Base-by-base conservation (phyloP, 2,797 vertebrate species). In the Vipera ursinii region DNA sequence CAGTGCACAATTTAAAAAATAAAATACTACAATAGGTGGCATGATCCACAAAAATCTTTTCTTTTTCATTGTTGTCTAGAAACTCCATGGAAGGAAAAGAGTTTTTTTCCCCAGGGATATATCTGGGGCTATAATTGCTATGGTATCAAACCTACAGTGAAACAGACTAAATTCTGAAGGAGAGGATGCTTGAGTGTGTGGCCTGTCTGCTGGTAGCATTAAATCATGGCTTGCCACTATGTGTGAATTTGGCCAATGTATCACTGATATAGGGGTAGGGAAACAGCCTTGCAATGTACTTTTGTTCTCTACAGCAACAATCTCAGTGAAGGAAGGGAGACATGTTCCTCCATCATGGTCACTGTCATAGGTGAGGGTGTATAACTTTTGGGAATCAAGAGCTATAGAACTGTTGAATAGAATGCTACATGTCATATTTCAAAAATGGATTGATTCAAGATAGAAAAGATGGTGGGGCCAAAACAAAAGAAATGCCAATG, bases 1-100 rank as follows among this genome's bases (percentile, higher is more conserved):
- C 59, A 57, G 82, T 90, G 92, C 61, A 91, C 86, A 95, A 93
- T 69, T 93, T 93, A 95, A 94, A 94, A 94, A 88, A 89, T 87
- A 3, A 96, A 96, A 90, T 51, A 87, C 78, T 94, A 65, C 4
- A 89, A 91, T 90, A 92, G 93, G 90, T 78, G 87, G 20, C 87
- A 86, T 63, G 87, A 92, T 32, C 20, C 91, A 88, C 86, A 96
- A 91, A 90, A 61, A 13, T 51, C 48, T 60, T 63, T 53, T 20
- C 5, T 0, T 32, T 95, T 56, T 93, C 60, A 63, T 86, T 88
- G 86, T 60, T 93, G 3, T 53, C 86, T 78, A 56, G 51, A 48
- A 96, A 93, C 90, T 91, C 87, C 91, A 88, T 12, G 63, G 85
- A 69, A 94, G 63, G 17, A n/a, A 26, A 59, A 95, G 22, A 28